Conservation (phyloP, 2,113 vertebrate species). For the Nansenia antarctica region DNA sequence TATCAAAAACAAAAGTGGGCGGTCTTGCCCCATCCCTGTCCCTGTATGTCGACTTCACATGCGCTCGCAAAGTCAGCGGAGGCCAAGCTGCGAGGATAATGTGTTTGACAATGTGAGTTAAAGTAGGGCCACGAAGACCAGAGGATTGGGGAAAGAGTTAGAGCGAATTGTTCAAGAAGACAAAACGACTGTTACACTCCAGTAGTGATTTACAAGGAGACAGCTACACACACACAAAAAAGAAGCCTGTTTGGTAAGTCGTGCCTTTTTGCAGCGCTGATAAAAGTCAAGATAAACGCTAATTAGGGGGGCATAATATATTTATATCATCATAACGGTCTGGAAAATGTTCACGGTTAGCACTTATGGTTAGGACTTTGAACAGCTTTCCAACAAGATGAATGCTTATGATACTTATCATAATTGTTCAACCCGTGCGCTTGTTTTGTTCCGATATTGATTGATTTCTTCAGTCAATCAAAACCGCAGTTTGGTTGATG, state of each 20-base stretch:
- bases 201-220: not conserved
- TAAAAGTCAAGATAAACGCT: not conserved
- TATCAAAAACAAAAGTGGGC: no score
- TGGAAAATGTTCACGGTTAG: not conserved
- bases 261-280: no score
- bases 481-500: not conserved
- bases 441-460: not conserved
- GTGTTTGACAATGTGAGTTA: conserved; percentile 51
- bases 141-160: no score
- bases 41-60: conserved; percentile 18
- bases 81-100: conserved; percentile 26
- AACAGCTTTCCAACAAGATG: not conserved
- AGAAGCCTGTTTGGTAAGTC: conserved; percentile 31
- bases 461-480: not conserved
- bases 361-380: not conserved
- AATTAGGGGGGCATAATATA: not conserved
- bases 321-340: not conserved
- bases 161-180: not conserved
- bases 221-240: not conserved
- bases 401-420: no score
- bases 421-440: not conserved
- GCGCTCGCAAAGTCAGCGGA: conserved; percentile 5
- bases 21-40: conserved; percentile 12
- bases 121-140: no score
- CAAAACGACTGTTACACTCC: not conserved